Percentiles rank a stretch among this genome's conserved stretches.
Conservation (phyloP, 2,888 invertebrate species). For the Drosophila heteroneura region DNA sequence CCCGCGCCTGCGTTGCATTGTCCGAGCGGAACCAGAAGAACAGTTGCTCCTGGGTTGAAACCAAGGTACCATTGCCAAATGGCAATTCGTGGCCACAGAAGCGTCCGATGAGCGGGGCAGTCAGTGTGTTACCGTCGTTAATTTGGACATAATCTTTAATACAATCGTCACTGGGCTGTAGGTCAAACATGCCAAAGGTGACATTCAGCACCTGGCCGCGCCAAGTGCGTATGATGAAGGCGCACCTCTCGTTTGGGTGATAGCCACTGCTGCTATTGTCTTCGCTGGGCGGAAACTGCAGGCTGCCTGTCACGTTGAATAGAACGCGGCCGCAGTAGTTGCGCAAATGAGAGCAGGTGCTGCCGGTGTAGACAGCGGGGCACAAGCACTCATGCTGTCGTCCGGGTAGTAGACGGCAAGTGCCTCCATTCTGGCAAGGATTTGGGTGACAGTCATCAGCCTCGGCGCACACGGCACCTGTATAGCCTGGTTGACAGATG, state of each 20-base stretch:
- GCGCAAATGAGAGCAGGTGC: conserved; percentile 87
- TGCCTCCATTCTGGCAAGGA: conserved; percentile 94
- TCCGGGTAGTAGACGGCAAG: conserved; percentile 86
- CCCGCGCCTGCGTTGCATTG: conserved; percentile 86
- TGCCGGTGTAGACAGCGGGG: conserved; percentile 88
- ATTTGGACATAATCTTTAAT: conserved; percentile 91
- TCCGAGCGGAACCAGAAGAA: conserved; percentile 94
- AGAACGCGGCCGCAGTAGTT: conserved; percentile 88
- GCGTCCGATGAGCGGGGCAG: conserved; percentile 90
- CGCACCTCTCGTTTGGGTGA: conserved; percentile 89
- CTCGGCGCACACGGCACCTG: conserved; percentile 88
- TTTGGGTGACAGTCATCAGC: conserved; percentile 89
- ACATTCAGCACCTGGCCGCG: conserved; percentile 90
- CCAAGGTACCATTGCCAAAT: conserved; percentile 88
- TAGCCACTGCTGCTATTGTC: conserved; percentile 84
- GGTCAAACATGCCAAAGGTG: conserved; percentile 91
- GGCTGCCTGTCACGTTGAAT: conserved; percentile 86
- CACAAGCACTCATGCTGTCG: conserved; percentile 88
- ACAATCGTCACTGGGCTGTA: conserved; percentile 87
- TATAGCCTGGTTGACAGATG: conserved; percentile 79
- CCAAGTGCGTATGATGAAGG: conserved; percentile 91
- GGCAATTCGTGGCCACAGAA: conserved; percentile 92
- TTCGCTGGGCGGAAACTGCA: conserved; percentile 88
- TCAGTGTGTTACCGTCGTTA: conserved; percentile 92
- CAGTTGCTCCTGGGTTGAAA: conserved; percentile 90